Evolutionary conservation across 2,113 vertebrate genomes (phyloP).

Genomic region (Geothlypis trichas): DNA sequence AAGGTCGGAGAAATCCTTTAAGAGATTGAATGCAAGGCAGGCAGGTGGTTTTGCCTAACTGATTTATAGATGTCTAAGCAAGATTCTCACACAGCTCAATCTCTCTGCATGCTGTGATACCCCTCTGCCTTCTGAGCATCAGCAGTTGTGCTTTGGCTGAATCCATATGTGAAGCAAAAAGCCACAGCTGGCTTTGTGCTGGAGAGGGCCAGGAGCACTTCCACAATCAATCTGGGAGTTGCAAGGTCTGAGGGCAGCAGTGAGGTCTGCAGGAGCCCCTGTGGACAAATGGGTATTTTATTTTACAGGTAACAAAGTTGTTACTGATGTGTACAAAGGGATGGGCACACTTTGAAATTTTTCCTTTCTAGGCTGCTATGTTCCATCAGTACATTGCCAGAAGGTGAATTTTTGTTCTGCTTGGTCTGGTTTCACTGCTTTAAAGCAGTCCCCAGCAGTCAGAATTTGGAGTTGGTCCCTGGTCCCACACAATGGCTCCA

Average conservation of each 20-base stretch:
- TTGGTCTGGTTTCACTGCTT: background rate
- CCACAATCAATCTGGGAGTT: fast-evolving
- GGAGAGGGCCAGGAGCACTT: background rate
- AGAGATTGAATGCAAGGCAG: background rate
- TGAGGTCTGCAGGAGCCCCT: background rate
- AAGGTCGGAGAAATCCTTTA: background rate
- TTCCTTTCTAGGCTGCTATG: background rate
- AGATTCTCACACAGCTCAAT: background rate
- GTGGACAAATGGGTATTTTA: background rate
- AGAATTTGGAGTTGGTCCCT: background rate
- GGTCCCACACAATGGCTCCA: background rate
- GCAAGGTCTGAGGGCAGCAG: background rate
- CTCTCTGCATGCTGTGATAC: background rate
- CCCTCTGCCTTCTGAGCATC: background rate
- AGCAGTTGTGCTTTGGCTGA: background rate
- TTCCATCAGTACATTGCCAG: background rate
- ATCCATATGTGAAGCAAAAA: background rate
- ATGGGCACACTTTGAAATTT: background rate
- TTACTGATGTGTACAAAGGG: background rate
- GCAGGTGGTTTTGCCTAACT: background rate
- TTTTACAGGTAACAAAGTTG: background rate
- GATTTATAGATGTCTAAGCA: background rate
- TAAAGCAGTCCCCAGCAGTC: background rate
- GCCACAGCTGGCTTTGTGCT: background rate
- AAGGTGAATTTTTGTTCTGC: background rate